Base-by-base conservation (phyloP, 1,140 invertebrate genomes). In the Drosophila rhopaloa region DNA sequence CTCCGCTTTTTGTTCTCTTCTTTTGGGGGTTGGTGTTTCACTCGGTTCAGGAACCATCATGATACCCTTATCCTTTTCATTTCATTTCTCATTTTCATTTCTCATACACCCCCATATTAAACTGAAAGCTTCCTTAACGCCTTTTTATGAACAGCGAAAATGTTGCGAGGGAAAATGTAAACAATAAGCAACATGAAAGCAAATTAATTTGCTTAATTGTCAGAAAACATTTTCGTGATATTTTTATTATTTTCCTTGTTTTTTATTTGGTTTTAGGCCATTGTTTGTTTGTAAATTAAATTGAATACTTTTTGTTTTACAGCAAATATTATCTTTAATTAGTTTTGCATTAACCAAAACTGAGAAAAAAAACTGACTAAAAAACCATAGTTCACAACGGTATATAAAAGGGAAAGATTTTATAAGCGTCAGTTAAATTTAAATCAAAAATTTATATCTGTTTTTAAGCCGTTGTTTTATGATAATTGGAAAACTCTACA, bases 181-280 rank as follows among this genome's bases (percentile, higher is more conserved):
- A 37, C 27, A 58, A 50, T 58, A 71, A 58, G 40, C 68, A 58
- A 66, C n/a, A 74, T 19, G 55, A 67, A 57, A 56, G 32, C 38
- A 77, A 76, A 77, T 58, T 76, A 59, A 75, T 75, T 75, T 75
- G 43, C 50, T 74, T 77, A 77, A 77, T 77, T 77, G 51, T 68
- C 14, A 56, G 56, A 77, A 44, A 55, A 32, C 38, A 67, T 38
- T 67, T 35, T 55, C 76, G 56, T 55, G 13, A 55, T 76, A 55
- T 55, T 48, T 70, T 50, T 56, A 48, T 62, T 50, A 24, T 50
- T 40, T 62, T 14, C 14, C 9, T 9, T 16, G 8, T 19, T 24
- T 38, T 13, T 43, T 29, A 29, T 48, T 14, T 14, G 6, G 7
- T 53, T 50, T 62, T 54, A 37, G 48, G 24, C 11, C 37, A 35